A percentile compares a stretch with the other conserved stretches of the same genome.
Conservation (phyloP, 2,797 vertebrate genomes). For the Galagoides demidoff region DNA sequence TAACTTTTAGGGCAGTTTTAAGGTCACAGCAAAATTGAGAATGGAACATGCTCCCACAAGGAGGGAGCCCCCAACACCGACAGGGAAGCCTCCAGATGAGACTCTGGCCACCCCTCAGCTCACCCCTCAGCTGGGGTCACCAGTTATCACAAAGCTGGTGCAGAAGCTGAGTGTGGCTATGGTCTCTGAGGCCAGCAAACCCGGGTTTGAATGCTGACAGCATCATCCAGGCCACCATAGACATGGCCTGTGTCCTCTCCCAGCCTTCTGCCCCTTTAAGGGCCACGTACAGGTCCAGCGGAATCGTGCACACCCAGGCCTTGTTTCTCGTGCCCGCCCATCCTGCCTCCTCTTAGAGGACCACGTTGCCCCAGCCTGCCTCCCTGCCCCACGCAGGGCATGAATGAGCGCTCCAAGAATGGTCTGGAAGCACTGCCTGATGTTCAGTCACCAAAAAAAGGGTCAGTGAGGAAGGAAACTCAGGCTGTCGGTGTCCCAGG, state of each 20-base stretch:
- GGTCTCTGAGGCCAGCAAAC: neutral
- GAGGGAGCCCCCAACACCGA: neutral
- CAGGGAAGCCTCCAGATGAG: neutral
- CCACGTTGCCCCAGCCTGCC: neutral
- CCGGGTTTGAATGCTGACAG: too few species aligned
- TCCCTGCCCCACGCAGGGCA: neutral
- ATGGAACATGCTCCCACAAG: neutral
- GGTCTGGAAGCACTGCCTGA: neutral
- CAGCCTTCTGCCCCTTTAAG: rapidly evolving
- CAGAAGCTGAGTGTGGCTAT: neutral
- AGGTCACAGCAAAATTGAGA: too few species aligned
- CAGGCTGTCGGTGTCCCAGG: rapidly evolving
- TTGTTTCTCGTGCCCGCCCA: neutral
- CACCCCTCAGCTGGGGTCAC: neutral
- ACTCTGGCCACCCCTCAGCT: neutral
- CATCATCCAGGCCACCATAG: neutral
- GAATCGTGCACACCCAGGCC: too few species aligned
- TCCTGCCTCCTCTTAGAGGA: neutral
- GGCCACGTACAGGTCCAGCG: neutral
- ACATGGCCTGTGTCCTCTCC: rapidly evolving
- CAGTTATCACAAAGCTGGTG: too few species aligned
- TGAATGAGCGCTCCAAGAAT: neutral
- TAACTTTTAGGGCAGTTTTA: too few species aligned
- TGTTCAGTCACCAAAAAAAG: neutral
- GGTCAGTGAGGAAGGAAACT: rapidly evolving